phyloP scores from a whole-genome alignment of 1,140 invertebrate species.

The Drosophila trapezifrons region DNA sequence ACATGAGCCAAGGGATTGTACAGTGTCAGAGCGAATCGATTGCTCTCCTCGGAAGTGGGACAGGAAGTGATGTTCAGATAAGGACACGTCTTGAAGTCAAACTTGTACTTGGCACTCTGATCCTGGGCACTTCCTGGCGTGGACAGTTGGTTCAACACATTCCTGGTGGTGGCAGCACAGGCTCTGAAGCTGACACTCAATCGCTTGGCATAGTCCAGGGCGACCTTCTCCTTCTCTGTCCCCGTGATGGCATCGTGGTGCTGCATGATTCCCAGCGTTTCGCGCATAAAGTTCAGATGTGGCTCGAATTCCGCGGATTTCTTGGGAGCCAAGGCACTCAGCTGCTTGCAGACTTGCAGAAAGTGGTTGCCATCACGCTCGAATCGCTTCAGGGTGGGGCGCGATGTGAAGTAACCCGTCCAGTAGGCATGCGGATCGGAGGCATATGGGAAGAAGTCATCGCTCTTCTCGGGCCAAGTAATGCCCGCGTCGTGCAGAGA shows the following conservation, averaged over 20 bases:
- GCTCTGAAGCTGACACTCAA: constrained; percentile 84
- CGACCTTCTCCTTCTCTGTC: constrained; percentile 96
- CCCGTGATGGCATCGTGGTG: constrained; percentile 96
- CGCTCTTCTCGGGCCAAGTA: constrained; percentile 88
- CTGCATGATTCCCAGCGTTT: constrained; percentile 92
- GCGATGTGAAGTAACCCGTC: constrained; percentile 97
- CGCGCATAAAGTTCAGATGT: constrained; percentile 84
- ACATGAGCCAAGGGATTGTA: constrained; percentile 92
- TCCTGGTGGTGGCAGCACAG: constrained; percentile 62
- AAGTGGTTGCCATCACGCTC: constrained; percentile 92
- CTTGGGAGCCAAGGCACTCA: constrained; percentile 82
- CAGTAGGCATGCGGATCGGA: constrained; percentile 93
- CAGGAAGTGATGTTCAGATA: constrained; percentile 88
- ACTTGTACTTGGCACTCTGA: constrained; percentile 8
- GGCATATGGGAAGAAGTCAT: constrained; percentile 97
- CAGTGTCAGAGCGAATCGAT: constrained; percentile 88
- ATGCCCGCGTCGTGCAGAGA: constrained; percentile 89
- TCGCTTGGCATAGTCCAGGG: constrained; percentile 92
- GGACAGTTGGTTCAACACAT: constrained; percentile 66
- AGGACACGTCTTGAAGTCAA: constrained; percentile 86
- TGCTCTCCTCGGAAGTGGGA: constrained; percentile 86
- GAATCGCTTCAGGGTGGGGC: constrained; percentile 92
- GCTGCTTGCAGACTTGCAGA: constrained; percentile 89
- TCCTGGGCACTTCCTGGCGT: constrained; percentile 1
- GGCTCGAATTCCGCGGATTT: constrained; percentile 56